Percentiles rank a stretch among this genome's conserved stretches.
Evolutionary conservation across 2,888 invertebrate genomes (phyloP).

Genomic region (Dinocampus coccinellae): DNA sequence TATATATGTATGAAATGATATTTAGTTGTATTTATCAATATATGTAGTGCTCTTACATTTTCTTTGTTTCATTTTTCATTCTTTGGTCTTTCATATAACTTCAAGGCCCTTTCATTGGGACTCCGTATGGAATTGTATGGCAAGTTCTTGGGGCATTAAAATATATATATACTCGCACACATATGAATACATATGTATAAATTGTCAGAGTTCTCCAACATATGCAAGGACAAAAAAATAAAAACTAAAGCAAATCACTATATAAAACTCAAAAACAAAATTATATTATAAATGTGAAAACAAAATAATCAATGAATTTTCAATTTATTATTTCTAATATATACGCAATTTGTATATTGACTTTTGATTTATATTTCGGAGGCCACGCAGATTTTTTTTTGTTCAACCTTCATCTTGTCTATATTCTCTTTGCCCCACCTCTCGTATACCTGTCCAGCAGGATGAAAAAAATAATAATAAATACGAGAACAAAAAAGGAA

Average conservation of each 20-base stretch:
- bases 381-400: not conserved
- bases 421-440: constrained; percentile 1
- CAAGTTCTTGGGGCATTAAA: constrained; percentile 5
- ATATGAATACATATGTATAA: too few relatives aligned
- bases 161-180: too few relatives aligned
- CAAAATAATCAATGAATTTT: not conserved
- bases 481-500: not conserved
- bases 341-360: not conserved
- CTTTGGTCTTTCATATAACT: not conserved
- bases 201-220: not conserved
- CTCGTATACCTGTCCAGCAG: constrained; percentile 13
- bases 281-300: not conserved
- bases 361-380: constrained; percentile 2
- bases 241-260: not conserved
- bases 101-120: constrained; percentile 11
- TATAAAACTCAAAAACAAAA: too few relatives aligned
- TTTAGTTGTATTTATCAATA: not conserved
- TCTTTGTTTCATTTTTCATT: not conserved
- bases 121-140: constrained; percentile 10
- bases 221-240: not conserved
- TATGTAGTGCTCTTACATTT: not conserved
- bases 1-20: not conserved
- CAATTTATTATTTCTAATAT: not conserved
- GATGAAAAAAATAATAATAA: constrained; percentile 27
- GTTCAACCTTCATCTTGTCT: constrained; percentile 5